Evolutionary conservation across 2,113 vertebrate species (phyloP).

Genomic region (Phylloscopus trochilus): DNA sequence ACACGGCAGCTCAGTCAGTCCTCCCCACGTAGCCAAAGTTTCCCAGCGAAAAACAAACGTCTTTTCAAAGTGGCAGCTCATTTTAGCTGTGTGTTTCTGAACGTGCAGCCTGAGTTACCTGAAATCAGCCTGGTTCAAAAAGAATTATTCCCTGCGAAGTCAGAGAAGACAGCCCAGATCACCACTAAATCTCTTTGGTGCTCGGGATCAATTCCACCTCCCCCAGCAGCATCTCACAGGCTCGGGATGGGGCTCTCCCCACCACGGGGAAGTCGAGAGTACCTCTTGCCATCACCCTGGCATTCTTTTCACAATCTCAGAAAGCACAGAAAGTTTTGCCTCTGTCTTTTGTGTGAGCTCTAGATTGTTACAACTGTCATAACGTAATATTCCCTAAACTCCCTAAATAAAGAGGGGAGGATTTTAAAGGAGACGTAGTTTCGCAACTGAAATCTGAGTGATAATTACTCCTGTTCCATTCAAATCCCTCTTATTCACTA

Average conservation of each 20-base stretch:
- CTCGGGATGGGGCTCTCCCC: rapidly evolving
- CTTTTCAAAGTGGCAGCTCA: neutral
- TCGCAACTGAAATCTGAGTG: neutral
- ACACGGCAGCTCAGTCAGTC: rapidly evolving
- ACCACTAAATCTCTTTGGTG: neutral
- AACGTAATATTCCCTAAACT: conserved; percentile 2
- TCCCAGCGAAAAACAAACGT: neutral
- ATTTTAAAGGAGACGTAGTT: conserved; percentile 48
- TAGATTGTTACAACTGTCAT: neutral
- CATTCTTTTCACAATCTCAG: neutral
- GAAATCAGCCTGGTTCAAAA: neutral
- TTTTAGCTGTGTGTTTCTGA: neutral
- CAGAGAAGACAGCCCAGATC: neutral
- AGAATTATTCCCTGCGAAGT: neutral
- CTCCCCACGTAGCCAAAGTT: neutral
- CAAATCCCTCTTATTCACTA: conserved; percentile 33
- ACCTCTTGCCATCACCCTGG: neutral
- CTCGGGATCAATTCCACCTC: rapidly evolving
- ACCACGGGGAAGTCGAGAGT: rapidly evolving
- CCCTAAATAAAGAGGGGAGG: conserved; percentile 19
- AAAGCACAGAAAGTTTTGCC: neutral
- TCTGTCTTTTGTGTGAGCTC: neutral
- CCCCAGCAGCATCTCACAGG: rapidly evolving
- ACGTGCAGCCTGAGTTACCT: neutral
- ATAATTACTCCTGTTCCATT: conserved; percentile 29